Base-by-base conservation (phyloP, 2,797 vertebrate genomes). In the Enteromius argenteus region DNA sequence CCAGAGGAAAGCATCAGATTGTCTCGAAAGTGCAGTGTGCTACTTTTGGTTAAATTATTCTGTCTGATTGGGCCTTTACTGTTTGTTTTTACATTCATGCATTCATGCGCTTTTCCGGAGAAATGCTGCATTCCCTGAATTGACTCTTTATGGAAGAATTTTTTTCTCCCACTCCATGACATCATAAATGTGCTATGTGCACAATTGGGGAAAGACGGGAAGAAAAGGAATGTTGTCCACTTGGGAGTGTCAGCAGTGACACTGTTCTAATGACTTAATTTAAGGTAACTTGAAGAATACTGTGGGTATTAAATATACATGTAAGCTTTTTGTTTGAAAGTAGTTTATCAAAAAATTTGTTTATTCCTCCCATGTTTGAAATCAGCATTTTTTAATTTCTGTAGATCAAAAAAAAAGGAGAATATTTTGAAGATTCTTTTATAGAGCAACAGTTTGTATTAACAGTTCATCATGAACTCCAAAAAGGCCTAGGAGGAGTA, bases 151-250 rank as follows among this genome's bases (percentile, higher is more conserved):
- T 86, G 53, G 78, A 80, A 68, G 74, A 35, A 19, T 68, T 53
- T 69, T 75, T 37, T 37, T 5, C 17, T 23, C 53, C 74, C 32
- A 21, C 69, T 37, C 49, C 64, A 84, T 86, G 62, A 88, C 67
- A 78, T 87, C 81, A 88, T 80, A 53, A 60, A 75, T 42, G 21
- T 44, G 74, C 60, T 78, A 84, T 89, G 83, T 71, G 42, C 74
- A 51, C 30, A 79, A 71, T 64, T 80, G 84, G 86, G 86, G 64
- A 68, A 87, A 81, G 84, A 58, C 80, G 84, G 80, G 30, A 73
- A n/a, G 39, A 74, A 81, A 58, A 15, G 19, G n/a, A 39, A 71
- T 67, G 35, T 71, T 84, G 56, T 58, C 19, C 81, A 77, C 8
- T 14, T 3, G 4, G 19, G n/a, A 74, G 67, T 42, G 32, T 84